These are phyloP conservation scores for Drosophila teissieri DNA, from an alignment of 1,140 invertebrate species.

Conservation along the genomic window DNA sequence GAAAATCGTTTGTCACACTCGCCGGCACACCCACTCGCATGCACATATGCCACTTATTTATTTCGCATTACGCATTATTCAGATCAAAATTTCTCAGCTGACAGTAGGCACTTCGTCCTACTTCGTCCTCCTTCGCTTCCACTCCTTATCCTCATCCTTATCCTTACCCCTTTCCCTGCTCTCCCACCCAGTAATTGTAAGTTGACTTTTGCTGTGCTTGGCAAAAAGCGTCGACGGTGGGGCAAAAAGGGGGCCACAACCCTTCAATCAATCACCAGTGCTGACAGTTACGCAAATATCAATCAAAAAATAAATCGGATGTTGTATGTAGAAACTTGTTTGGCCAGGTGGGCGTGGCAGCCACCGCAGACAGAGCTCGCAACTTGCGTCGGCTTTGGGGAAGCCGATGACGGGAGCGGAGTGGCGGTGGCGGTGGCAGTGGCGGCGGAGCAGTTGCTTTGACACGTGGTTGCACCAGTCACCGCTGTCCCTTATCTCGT, in stretches of 20 bases:
- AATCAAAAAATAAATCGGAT: conserved; percentile 80
- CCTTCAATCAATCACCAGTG: conserved; percentile 77
- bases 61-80: conserved; percentile 76
- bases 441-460: conserved; percentile 22
- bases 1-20: conserved; percentile 76
- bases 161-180: background rate
- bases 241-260: conserved; percentile 36
- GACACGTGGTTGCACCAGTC: conserved; percentile 31
- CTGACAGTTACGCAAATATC: conserved; percentile 80
- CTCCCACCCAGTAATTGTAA: conserved; percentile 42
- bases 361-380: conserved; percentile 28
- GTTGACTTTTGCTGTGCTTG: conserved; percentile 58
- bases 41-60: conserved; percentile 72
- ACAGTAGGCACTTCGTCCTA: conserved; percentile 32
- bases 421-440: background rate
- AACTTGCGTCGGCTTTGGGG: conserved; percentile 39
- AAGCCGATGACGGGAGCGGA: conserved; percentile 23
- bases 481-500: conserved; percentile 14
- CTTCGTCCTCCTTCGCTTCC: too few relatives aligned
- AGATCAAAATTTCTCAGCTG: conserved; percentile 57
- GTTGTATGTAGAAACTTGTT: conserved; percentile 74
- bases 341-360: conserved; percentile 59
- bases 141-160: background rate
- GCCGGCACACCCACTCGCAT: conserved; percentile 1
- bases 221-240: conserved; percentile 14